Base-by-base conservation (phyloP, 1,140 invertebrate species). In the Panonychus citri region DNA sequence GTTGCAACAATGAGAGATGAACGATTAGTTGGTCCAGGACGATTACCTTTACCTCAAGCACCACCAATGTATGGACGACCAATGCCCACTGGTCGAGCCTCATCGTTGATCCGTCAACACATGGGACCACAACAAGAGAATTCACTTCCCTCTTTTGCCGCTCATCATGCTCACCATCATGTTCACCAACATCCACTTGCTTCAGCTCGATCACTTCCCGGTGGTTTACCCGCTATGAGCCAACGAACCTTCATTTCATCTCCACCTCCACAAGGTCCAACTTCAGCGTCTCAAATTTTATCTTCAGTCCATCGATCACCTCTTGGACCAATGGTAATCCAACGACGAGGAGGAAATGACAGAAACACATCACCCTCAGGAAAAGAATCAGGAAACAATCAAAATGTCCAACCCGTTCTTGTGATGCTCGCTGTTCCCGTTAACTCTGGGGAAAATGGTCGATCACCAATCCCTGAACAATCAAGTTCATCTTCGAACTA, bases 11-110 rank as follows among this genome's bases (percentile, higher is more conserved):
- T 56, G 27, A 28, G 55, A 37, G 42, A 46, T 34, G 30, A 56
- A 24, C 5, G 42, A 5, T 21, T 17, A 25, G 43, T n/a, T n/a
- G 43, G 43, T n/a, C 43, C 43, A 46, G 21, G 21, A 3, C n/a
- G 43, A 10, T 21, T 46, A 46, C 43, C 13, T 8, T 24, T n/a
- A 21, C 55, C 55, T 19, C 26, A 48, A 17, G 24, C 25, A 10
- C 40, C 40, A 28, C 55, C 55, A n/a, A 56, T 56, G 55, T 56
- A 56, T 26, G 55, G 55, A 21, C 55, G 55, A 13, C 55, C 55
- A 21, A 56, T 56, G 55, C 43, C 55, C 12, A 17, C 43, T 46
- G n/a, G 43, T n/a, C 8, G 30, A 34, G 43, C 43, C 43, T 24
- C n/a, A 1, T 46, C 43, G n/a, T 46, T 46, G n/a, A 24, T 46